These are phyloP conservation scores for Frankliniella fusca DNA, from an alignment of 2,888 invertebrate genomes.

Conservation along the genomic window DNA sequence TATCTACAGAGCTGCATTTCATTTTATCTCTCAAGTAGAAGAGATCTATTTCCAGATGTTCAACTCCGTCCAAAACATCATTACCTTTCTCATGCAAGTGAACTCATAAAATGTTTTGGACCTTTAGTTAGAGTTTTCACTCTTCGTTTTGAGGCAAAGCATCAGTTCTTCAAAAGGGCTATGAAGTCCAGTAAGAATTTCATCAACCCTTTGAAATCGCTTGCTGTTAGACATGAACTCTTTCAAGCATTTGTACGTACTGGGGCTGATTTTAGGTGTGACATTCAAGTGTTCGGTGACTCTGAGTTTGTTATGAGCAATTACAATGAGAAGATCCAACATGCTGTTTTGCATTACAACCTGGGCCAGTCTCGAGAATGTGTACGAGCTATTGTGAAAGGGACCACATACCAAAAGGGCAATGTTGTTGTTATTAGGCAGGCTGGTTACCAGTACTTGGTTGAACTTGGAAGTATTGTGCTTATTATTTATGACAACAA, in stretches of 20 bases:
- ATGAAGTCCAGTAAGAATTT: not conserved
- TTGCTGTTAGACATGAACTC: not conserved
- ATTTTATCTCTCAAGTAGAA: not conserved
- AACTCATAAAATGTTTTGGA: not conserved
- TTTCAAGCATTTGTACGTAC: not conserved
- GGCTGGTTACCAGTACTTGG: not conserved
- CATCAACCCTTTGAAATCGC: not conserved
- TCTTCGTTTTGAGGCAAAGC: slow-evolving; percentile 2
- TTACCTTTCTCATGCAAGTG: not conserved
- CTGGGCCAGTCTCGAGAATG: not conserved
- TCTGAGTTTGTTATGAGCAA: not conserved
- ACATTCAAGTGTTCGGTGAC: not conserved
- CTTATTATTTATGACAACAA: not conserved
- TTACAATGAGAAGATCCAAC: not conserved
- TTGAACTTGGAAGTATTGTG: not conserved
- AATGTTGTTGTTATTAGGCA: not conserved
- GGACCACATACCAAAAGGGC: not conserved
- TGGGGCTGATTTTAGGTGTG: not conserved
- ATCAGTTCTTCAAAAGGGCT: not conserved
- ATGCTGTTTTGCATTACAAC: not conserved
- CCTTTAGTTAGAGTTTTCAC: not conserved
- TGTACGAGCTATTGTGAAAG: not conserved
- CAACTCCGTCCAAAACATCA: not conserved
- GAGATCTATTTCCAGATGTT: not conserved
- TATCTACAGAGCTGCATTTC: not conserved